phyloP scores from a whole-genome alignment of 2,797 vertebrate species.

The Lemur catta region DNA sequence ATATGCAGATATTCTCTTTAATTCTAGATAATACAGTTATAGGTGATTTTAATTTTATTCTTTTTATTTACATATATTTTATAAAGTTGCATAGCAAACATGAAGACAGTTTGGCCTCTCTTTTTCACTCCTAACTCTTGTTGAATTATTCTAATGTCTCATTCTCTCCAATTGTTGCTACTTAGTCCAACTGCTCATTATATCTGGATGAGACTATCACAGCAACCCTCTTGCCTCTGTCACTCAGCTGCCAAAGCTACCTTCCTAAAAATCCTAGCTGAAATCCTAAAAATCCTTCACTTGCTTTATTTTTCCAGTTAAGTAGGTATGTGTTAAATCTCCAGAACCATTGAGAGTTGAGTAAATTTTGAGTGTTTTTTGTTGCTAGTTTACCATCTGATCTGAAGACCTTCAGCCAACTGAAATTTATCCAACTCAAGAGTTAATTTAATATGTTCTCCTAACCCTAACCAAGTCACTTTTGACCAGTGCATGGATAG shows the following conservation, averaged over 20 bases:
- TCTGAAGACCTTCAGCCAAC: background rate
- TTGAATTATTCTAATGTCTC: background rate
- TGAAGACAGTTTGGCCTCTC: background rate
- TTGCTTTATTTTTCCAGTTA: background rate
- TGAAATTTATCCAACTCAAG: slow-evolving; percentile 38
- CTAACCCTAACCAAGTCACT: slow-evolving; percentile 17
- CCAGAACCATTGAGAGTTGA: background rate
- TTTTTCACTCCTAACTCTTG: background rate
- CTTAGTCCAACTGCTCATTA: background rate
- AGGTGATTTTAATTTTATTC: background rate
- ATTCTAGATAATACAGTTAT: background rate
- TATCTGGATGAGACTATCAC: background rate
- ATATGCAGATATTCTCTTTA: slow-evolving; percentile 22
- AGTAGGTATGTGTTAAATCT: background rate
- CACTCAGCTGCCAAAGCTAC: background rate
- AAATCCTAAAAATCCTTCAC: background rate
- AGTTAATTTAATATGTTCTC: slow-evolving; percentile 4
- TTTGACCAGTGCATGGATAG: slow-evolving; percentile 17
- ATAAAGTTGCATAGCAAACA: background rate
- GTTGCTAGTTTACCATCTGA: background rate
- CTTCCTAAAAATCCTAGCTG: background rate
- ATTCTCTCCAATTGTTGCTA: background rate
- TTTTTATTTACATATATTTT: background rate
- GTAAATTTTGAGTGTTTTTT: slow-evolving; percentile 42
- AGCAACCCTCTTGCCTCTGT: background rate